Conservation (phyloP, 2,113 vertebrate genomes). For the Takifugu bimaculatus region DNA sequence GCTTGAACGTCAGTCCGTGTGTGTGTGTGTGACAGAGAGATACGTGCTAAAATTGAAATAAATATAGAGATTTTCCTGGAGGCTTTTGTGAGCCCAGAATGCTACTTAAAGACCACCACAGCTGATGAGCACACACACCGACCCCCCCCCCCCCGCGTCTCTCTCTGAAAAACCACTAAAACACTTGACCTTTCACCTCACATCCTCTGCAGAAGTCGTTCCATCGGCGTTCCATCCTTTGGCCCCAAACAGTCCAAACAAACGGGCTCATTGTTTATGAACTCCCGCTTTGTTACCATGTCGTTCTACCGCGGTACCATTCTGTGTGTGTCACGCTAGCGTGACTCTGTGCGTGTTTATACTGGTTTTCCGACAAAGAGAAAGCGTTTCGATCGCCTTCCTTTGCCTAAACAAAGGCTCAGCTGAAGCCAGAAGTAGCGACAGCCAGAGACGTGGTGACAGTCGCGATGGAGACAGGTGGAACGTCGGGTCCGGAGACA, state of each 20-base stretch:
- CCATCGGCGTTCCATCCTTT: conserved; percentile 60
- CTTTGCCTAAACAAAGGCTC: conserved; percentile 56
- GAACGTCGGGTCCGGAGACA: conserved; percentile 43
- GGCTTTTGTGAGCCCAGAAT: conserved; percentile 34
- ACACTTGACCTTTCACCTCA: conserved; percentile 68
- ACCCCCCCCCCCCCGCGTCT: background rate
- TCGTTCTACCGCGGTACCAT: conserved; percentile 26
- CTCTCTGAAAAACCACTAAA: conserved; percentile 47
- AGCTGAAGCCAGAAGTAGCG: conserved; percentile 44
- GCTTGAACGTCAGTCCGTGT: background rate
- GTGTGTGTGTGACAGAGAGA: background rate
- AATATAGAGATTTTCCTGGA: conserved; percentile 17
- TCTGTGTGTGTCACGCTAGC: conserved; percentile 13
- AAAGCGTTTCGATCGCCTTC: conserved; percentile 65
- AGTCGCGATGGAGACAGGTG: conserved; percentile 44
- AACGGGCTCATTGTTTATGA: conserved; percentile 60
- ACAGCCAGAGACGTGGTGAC: conserved; percentile 12
- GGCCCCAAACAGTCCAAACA: conserved; percentile 53
- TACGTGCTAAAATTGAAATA: conserved; percentile 14
- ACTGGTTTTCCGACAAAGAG: conserved; percentile 54
- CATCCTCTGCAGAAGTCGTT: conserved; percentile 55
- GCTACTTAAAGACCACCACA: conserved; percentile 49
- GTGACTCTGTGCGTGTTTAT: conserved; percentile 41
- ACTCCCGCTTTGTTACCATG: conserved; percentile 55
- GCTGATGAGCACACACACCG: conserved; percentile 28